Base-by-base conservation (phyloP, 2,797 vertebrate species). In the Melanotaenia parkinsoni region DNA sequence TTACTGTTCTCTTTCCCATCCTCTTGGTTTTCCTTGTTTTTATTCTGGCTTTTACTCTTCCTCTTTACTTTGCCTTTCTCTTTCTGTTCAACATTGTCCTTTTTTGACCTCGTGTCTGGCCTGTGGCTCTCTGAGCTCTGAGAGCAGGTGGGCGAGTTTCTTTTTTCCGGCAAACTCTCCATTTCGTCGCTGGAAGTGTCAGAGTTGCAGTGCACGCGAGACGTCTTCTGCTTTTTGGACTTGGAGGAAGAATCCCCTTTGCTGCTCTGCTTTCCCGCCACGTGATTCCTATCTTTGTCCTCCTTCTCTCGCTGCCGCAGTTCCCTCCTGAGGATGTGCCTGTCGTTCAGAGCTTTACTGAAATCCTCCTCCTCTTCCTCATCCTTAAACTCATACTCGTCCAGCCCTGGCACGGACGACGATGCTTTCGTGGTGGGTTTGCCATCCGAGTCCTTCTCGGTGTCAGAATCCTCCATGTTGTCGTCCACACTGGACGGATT, bases 11-110 rank as follows among this genome's bases (percentile, higher is more conserved):
- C 98, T 87, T 97, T 97, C 11, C 95, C 95, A 0, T 97, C 96
- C 80, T 99, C 97, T 81, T 99, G 97, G 88, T 99, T 99, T 80
- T 99, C 98, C 91, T 99, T 99, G 90, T 99, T 99, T 95, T 99
- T 99, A 87, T 95, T 98, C 87, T 97, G 98, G 83, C 96, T 99
- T 91, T 99, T 99, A 75, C 95, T 93, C 91, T 98, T 99, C 88
- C 93, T 96, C 94, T 99, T 99, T 28, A 97, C 95, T 92, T 99
- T 99, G 51, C 97, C 96, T 82, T 98, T 99, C 82, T 98, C 97
- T 76, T 97, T 99, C 79, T 95, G 96, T 68, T 99, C 98, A 0
- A 79, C 88, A 51, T 60, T 85, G 30, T 99, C 98, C 85, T 96
- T 98, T 89, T 96, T 99, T 13, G 90, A 85, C 77, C 95, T 94